phyloP scores from a whole-genome alignment of 2,113 vertebrate species.

The Pelusios castaneus region DNA sequence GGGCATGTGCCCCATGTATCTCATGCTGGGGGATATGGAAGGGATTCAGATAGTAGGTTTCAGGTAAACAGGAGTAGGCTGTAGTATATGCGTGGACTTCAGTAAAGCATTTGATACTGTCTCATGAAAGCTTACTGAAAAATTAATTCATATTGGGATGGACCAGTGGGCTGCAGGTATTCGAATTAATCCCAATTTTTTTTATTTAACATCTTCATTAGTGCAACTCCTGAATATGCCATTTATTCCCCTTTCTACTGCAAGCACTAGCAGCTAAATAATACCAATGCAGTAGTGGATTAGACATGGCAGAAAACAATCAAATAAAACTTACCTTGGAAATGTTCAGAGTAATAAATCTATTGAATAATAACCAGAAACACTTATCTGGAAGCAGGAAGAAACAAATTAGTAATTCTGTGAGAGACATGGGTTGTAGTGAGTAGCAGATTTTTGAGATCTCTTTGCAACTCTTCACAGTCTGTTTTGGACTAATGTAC shows the following conservation, averaged over 20 bases:
- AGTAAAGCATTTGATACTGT: constrained; percentile 39
- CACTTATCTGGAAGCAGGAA: not conserved
- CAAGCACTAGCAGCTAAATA: not conserved
- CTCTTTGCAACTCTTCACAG: not conserved
- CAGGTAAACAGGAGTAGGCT: not conserved
- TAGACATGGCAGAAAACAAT: not conserved
- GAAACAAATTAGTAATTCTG: not conserved
- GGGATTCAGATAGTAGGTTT: not conserved
- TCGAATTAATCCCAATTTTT: constrained; percentile 23
- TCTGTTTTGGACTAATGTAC: not conserved
- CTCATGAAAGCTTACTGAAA: not conserved
- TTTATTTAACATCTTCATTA: constrained; percentile 40
- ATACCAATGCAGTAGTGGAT: not conserved
- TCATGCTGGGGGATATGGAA: too few species aligned
- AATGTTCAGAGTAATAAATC: not conserved
- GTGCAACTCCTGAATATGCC: not conserved
- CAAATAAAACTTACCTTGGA: not conserved
- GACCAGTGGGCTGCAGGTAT: constrained; percentile 33
- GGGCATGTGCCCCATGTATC: too few species aligned
- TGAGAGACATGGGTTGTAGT: not conserved
- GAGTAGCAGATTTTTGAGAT: not conserved
- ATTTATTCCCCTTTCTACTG: not conserved
- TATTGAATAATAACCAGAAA: not conserved
- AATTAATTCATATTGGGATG: not conserved
- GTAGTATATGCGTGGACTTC: constrained; percentile 18